These are phyloP conservation scores for Marasmarcha lunaedactyla DNA, from an alignment of 2,888 invertebrate species.

Conservation along the genomic window DNA sequence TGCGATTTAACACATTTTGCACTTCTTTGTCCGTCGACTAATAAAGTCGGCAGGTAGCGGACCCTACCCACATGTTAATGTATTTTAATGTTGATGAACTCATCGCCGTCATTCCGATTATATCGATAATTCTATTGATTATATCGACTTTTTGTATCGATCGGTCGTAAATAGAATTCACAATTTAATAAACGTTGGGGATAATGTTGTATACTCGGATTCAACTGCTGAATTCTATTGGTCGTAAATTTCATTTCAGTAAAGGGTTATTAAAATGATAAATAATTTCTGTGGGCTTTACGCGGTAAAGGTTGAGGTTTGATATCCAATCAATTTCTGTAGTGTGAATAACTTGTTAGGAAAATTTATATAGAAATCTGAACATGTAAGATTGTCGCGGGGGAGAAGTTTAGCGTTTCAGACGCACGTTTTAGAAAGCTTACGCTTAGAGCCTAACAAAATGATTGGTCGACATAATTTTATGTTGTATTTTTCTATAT, in stretches of 20 bases:
- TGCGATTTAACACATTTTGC: slow-evolving; percentile 65
- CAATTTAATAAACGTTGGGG: slow-evolving; percentile 25
- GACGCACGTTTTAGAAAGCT: too few relatives aligned
- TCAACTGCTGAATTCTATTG: slow-evolving; percentile 21
- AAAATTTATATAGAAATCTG: too few relatives aligned
- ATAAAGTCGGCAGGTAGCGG: slow-evolving; percentile 62
- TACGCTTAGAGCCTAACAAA: too few relatives aligned
- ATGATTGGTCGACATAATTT: too few relatives aligned
- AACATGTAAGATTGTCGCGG: too few relatives aligned
- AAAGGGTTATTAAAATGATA: slow-evolving; percentile 2
- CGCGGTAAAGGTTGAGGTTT: background rate
- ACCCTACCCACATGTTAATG: slow-evolving; percentile 34
- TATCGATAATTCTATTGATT: slow-evolving; percentile 35
- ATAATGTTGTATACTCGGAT: slow-evolving; percentile 14
- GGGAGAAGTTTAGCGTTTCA: too few relatives aligned
- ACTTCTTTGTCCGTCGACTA: slow-evolving; percentile 55
- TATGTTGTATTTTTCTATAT: too few relatives aligned
- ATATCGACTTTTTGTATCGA: slow-evolving; percentile 29
- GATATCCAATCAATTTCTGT: background rate
- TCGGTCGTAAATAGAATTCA: slow-evolving; percentile 33
- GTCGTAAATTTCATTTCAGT: slow-evolving; percentile 15
- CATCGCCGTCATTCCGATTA: slow-evolving; percentile 44
- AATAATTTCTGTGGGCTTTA: too few relatives aligned
- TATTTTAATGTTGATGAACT: slow-evolving; percentile 62
- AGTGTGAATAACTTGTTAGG: too few relatives aligned